A percentile compares a stretch with the other conserved stretches of the same genome.
These are phyloP conservation scores for Drosophila nigromelanica DNA, from an alignment of 1,140 invertebrate genomes.

Conservation along the genomic window DNA sequence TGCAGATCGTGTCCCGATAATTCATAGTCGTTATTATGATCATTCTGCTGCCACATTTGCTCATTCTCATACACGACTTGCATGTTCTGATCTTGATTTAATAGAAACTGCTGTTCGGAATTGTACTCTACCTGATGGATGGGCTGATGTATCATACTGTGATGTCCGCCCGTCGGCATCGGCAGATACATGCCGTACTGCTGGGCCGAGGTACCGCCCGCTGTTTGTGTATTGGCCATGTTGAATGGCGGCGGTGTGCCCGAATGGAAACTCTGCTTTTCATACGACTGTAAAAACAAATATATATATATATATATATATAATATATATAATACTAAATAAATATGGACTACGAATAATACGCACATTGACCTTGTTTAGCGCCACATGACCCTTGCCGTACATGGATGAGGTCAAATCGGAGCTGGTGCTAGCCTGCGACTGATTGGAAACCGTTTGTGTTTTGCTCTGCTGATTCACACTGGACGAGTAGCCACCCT, in stretches of 20 bases:
- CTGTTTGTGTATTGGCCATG: slow-evolving; percentile 89
- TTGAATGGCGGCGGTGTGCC: slow-evolving; percentile 93
- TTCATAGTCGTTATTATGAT: slow-evolving; percentile 11
- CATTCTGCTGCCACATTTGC: slow-evolving; percentile 40
- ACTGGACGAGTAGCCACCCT: slow-evolving; percentile 85
- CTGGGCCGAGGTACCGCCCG: slow-evolving; percentile 88
- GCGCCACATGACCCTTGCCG: slow-evolving; percentile 89
- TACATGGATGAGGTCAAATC: slow-evolving; percentile 89
- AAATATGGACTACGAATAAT: background rate
- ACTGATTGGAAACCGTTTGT: slow-evolving; percentile 85
- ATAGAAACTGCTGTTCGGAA: slow-evolving; percentile 32
- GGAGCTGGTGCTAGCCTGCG: slow-evolving; percentile 86
- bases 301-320: too few relatives aligned
- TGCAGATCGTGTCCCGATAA: slow-evolving; percentile 7
- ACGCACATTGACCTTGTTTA: slow-evolving; percentile 90
- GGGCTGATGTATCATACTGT: slow-evolving; percentile 90
- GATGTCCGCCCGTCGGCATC: slow-evolving; percentile 87
- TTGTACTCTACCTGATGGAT: slow-evolving; percentile 87
- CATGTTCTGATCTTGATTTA: slow-evolving; percentile 41
- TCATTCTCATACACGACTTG: slow-evolving; percentile 27
- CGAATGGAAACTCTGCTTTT: slow-evolving; percentile 93
- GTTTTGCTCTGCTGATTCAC: slow-evolving; percentile 85
- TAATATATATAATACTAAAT: background rate
- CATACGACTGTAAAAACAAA: slow-evolving; percentile 88
- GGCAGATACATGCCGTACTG: slow-evolving; percentile 90